Conservation (phyloP, 2,888 invertebrate species). For the Ametastegia equiseti region DNA sequence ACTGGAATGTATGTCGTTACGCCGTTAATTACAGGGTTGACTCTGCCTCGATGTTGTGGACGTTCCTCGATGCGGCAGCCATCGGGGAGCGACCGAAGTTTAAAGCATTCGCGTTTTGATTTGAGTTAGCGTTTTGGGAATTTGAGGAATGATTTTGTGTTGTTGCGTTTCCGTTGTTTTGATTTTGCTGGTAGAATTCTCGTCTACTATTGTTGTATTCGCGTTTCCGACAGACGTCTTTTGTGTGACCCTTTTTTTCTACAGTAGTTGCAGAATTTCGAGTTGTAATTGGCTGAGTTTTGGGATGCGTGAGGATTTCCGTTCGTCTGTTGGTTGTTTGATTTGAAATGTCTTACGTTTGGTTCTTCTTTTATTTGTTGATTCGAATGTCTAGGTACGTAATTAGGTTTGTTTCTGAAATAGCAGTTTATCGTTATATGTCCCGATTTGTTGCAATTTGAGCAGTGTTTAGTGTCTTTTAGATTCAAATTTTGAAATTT, state of each 20-base stretch:
- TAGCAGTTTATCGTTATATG: slow-evolving; percentile 20
- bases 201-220: slow-evolving; percentile 49
- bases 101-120: slow-evolving; percentile 15
- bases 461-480: slow-evolving; percentile 40
- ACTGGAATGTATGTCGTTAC: slow-evolving; percentile 28
- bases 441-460: slow-evolving; percentile 44
- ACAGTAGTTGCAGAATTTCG: slow-evolving; percentile 48
- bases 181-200: not conserved
- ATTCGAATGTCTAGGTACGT: not conserved
- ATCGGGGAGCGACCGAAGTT: slow-evolving; percentile 33
- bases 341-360: not conserved
- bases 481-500: slow-evolving; percentile 50
- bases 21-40: slow-evolving; percentile 3
- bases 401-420: not conserved
- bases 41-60: slow-evolving; percentile 38
- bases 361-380: not conserved
- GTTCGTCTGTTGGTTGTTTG: not conserved
- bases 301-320: not conserved
- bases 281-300: not conserved
- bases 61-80: slow-evolving; percentile 46
- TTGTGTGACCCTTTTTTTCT: slow-evolving; percentile 49
- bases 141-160: not conserved
- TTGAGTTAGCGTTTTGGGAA: not conserved
- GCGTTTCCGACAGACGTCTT: slow-evolving; percentile 47
- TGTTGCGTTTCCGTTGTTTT: not conserved